Percentiles rank a stretch among this genome's conserved stretches.
Evolutionary conservation across 1,140 invertebrate genomes (phyloP).

Genomic region (Neoseiulus cucumeris): DNA sequence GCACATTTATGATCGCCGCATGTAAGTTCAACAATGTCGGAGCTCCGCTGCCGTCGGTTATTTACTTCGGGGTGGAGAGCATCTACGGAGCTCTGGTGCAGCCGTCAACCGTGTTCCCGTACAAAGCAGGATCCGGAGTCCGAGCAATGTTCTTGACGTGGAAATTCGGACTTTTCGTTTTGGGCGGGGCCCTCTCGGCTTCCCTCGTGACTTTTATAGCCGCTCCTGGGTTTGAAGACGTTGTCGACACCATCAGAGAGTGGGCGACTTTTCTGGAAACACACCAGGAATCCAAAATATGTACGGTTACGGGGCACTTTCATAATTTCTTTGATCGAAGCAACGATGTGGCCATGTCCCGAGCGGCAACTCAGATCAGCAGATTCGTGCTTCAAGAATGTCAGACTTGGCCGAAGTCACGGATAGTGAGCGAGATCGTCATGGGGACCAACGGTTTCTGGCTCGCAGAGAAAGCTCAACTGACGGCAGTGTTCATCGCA

Average conservation of each 20-base stretch:
- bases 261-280: not conserved
- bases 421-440: not conserved
- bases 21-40: not conserved
- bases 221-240: not conserved
- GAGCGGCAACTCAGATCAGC: not conserved
- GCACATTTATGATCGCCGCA: not conserved
- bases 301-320: not conserved
- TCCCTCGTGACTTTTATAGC: not conserved
- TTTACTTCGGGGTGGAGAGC: not conserved
- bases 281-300: not conserved
- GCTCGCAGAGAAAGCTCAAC: not conserved
- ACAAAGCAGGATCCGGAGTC: too few relatives aligned
- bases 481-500: not conserved
- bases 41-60: not conserved
- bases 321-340: not conserved
- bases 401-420: not conserved
- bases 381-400: not conserved
- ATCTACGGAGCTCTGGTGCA: not conserved
- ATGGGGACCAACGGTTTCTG: not conserved
- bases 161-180: not conserved
- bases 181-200: not conserved
- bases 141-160: not conserved
- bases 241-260: not conserved
- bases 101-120: not conserved
- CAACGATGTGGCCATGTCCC: not conserved